Evolutionary conservation across 2,888 invertebrate genomes (phyloP).

Genomic region (Spodoptera picta): DNA sequence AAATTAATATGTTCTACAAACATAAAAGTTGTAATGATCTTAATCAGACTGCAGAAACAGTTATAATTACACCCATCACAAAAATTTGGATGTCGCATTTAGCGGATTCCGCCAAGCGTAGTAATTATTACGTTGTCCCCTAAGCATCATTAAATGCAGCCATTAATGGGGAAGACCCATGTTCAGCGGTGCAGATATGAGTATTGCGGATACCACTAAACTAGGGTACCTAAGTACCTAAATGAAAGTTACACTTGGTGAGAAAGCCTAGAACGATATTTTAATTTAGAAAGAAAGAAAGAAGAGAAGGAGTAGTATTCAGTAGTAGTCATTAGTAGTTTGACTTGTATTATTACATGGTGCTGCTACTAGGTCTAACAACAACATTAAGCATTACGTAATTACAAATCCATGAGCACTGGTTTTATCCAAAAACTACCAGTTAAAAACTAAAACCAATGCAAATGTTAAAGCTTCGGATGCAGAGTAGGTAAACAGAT

Average conservation of each 20-base stretch:
- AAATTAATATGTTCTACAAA: not conserved
- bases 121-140: constrained; percentile 31
- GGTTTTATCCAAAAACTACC: constrained; percentile 2
- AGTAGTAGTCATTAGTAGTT: too few relatives aligned
- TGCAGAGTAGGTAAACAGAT: constrained; percentile 38
- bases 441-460: constrained; percentile 15
- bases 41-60: constrained; percentile 6
- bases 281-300: too few relatives aligned
- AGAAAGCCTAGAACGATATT: too few relatives aligned
- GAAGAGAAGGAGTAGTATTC: too few relatives aligned
- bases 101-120: constrained; percentile 37
- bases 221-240: not conserved
- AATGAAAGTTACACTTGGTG: too few relatives aligned
- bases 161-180: constrained; percentile 21
- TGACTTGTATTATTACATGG: too few relatives aligned
- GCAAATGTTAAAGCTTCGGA: constrained; percentile 14
- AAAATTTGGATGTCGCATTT: constrained; percentile 31
- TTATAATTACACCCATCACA: constrained; percentile 7
- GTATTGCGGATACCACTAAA: constrained; percentile 1
- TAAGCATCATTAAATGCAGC: constrained; percentile 40
- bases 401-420: too few relatives aligned
- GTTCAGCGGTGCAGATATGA: constrained; percentile 38
- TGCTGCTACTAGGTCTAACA: too few relatives aligned
- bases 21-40: too few relatives aligned
- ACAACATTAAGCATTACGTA: too few relatives aligned